Conservation (phyloP, 2,888 invertebrate species). For the Ditula angustiorana region DNA sequence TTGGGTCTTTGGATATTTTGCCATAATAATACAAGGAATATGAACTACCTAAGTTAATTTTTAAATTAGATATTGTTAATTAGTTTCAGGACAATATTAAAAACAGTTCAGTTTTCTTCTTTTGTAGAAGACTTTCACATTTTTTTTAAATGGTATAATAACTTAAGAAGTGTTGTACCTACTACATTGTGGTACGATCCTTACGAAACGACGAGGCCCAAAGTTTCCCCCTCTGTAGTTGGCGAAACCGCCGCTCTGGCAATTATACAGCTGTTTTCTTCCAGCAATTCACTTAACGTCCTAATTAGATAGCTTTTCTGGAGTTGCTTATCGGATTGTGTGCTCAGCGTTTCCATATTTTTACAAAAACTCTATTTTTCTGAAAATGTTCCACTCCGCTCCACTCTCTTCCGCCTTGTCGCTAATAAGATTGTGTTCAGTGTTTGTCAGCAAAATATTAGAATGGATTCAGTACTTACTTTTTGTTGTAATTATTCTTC, state of each 20-base stretch:
- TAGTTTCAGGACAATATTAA: too few species aligned
- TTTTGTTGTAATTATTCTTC: conserved; percentile 1
- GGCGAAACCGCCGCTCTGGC: conserved; percentile 48
- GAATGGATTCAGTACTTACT: background rate
- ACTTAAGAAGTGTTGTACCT: conserved; percentile 22
- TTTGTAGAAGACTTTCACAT: too few species aligned
- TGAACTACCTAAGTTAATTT: too few species aligned
- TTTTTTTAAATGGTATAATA: too few species aligned
- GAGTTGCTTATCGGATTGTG: conserved; percentile 34
- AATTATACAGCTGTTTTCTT: conserved; percentile 61
- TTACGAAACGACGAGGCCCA: conserved; percentile 41
- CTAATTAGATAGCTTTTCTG: conserved; percentile 59
- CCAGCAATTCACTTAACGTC: conserved; percentile 58
- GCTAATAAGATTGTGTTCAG: background rate
- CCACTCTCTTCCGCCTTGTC: background rate
- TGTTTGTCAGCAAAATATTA: conserved; percentile 6
- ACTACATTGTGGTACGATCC: conserved; percentile 38
- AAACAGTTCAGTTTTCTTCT: too few species aligned
- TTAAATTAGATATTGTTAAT: too few species aligned
- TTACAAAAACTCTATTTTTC: conserved; percentile 31
- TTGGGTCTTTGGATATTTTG: too few species aligned
- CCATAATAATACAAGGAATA: too few species aligned
- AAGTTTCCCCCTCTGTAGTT: conserved; percentile 45
- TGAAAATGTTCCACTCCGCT: conserved; percentile 23
- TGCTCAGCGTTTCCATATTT: conserved; percentile 40